phyloP scores from a whole-genome alignment of 2,113 vertebrate genomes.

The Octodon degus region DNA sequence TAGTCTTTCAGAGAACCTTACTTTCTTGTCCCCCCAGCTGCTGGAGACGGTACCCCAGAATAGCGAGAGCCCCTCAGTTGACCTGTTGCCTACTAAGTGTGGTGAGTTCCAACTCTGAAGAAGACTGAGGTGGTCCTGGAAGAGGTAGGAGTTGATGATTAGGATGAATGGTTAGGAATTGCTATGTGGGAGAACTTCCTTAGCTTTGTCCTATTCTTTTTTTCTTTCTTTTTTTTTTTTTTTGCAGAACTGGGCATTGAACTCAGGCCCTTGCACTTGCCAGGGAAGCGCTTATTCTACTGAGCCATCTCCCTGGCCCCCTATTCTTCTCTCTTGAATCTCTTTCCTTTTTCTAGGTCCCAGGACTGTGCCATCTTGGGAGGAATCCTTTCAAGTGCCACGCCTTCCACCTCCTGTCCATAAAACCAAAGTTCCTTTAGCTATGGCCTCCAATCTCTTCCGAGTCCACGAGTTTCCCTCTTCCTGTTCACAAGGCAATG shows the following conservation, averaged over 20 bases:
- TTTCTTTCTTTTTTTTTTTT: background rate
- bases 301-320: too few relatives aligned
- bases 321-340: background rate
- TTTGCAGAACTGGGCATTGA: too few relatives aligned
- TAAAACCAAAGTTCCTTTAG: conserved; percentile 80
- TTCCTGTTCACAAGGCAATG: conserved; percentile 62
- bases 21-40: conserved; percentile 60
- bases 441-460: conserved; percentile 69
- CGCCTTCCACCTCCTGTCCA: conserved; percentile 79
- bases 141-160: background rate
- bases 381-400: conserved; percentile 66
- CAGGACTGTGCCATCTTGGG: conserved; percentile 58
- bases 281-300: too few relatives aligned
- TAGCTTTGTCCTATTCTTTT: background rate
- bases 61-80: conserved; percentile 51
- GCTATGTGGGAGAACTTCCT: background rate
- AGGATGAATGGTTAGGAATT: background rate
- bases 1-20: background rate
- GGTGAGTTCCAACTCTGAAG: conserved; percentile 68
- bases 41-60: conserved; percentile 74
- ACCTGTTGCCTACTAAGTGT: conserved; percentile 65
- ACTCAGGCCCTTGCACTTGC: too few relatives aligned
- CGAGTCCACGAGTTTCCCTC: conserved; percentile 28
- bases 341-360: conserved; percentile 58
- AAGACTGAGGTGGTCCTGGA: background rate